Conservation (phyloP, 2,113 vertebrate genomes). For the Pleuronectes platessa region DNA sequence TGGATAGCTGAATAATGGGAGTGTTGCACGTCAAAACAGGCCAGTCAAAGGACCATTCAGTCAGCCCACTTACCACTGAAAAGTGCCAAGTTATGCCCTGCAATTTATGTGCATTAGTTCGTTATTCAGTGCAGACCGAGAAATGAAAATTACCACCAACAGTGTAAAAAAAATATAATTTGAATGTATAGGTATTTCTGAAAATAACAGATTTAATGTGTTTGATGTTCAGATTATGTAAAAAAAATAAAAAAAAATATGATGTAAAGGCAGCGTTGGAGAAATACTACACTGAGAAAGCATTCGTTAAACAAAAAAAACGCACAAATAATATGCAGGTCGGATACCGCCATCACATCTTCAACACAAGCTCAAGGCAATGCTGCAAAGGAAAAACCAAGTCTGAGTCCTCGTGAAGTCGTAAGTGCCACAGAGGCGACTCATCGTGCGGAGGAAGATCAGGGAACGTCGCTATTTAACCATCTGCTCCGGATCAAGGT, state of each 20-base stretch:
- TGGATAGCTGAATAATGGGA: conserved; percentile 34
- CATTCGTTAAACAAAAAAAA: not conserved
- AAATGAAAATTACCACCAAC: not conserved
- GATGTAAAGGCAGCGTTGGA: not conserved
- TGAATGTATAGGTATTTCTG: not conserved
- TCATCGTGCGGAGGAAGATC: conserved; percentile 30
- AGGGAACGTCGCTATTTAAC: conserved; percentile 1
- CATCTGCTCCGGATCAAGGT: conserved; percentile 28
- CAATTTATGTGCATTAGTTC: conserved; percentile 24
- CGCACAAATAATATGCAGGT: not conserved
- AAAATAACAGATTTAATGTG: not conserved
- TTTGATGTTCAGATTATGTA: not conserved
- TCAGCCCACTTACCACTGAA: conserved; percentile 34
- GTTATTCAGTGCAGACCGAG: not conserved
- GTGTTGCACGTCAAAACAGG: conserved; percentile 20
- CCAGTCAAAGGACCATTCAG: conserved; percentile 17
- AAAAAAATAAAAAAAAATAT: no score
- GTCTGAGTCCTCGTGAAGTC: not conserved
- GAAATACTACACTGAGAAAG: not conserved
- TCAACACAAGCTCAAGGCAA: not conserved
- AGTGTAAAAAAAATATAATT: not conserved
- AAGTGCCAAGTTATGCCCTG: conserved; percentile 26
- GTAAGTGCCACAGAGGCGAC: no score
- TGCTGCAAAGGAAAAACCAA: not conserved
- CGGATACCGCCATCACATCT: not conserved